Conservation (phyloP, 2,797 vertebrate species). For the Acanthurus tractus region DNA sequence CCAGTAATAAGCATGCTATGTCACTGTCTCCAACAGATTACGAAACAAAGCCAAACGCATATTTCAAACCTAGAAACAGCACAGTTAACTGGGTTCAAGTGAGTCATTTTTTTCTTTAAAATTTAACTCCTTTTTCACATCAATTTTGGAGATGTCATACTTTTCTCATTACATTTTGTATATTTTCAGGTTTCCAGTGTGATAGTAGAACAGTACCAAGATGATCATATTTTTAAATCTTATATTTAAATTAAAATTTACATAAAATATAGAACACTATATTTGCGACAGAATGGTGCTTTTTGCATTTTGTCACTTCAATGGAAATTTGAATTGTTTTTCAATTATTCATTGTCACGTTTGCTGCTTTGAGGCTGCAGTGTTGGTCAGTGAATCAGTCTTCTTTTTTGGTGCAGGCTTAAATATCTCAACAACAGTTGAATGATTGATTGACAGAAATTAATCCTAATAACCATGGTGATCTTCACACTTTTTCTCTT, state of each 20-base stretch:
- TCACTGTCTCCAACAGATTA: conserved; percentile 52
- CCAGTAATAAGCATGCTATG: not conserved
- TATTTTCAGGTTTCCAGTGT: not conserved
- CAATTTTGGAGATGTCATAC: not conserved
- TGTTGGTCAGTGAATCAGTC: not conserved
- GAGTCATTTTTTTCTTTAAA: conserved; percentile 9
- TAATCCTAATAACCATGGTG: no score
- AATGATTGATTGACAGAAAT: not conserved
- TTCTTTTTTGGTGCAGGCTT: not conserved
- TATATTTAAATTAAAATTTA: not conserved
- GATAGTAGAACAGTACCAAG: not conserved
- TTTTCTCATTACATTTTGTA: not conserved
- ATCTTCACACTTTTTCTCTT: not conserved
- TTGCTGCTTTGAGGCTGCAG: not conserved
- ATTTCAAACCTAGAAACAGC: not conserved
- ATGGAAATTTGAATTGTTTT: not conserved
- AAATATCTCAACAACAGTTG: not conserved
- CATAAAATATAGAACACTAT: not conserved
- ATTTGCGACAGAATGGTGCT: not conserved
- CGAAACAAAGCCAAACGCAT: rapidly evolving
- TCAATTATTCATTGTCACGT: not conserved
- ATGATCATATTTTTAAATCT: not conserved
- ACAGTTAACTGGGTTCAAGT: rapidly evolving
- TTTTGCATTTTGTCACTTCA: not conserved
- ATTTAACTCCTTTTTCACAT: no score